These are phyloP conservation scores for Ceratosolen solmsi DNA, from an alignment of 1,140 invertebrate species.

Conservation along the genomic window DNA sequence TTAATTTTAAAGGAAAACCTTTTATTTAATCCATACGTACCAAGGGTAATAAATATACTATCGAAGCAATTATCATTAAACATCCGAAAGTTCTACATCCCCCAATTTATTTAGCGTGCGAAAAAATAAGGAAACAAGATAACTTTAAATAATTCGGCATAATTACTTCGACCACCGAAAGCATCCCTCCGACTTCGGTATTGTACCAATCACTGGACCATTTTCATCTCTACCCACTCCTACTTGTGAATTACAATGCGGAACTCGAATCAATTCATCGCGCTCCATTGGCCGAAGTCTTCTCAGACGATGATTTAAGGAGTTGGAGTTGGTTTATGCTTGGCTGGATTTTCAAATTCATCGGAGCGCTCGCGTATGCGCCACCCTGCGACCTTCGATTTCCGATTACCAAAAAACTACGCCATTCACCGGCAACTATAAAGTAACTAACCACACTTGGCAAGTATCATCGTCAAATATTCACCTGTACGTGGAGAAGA, in stretches of 20 bases:
- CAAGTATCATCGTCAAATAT: neutral
- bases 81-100: too few relatives aligned
- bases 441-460: neutral
- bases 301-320: slow-evolving; percentile 41
- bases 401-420: slow-evolving; percentile 13
- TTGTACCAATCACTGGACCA: slow-evolving; percentile 5
- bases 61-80: too few relatives aligned
- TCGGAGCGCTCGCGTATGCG: neutral
- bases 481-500: neutral
- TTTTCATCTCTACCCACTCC: neutral
- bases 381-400: slow-evolving; percentile 24
- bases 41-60: too few relatives aligned
- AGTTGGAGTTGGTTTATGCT: neutral
- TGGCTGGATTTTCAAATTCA: slow-evolving; percentile 16
- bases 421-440: neutral
- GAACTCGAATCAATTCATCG: slow-evolving; percentile 49
- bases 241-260: slow-evolving; percentile 48
- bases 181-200: neutral
- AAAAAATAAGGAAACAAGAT: too few relatives aligned
- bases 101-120: too few relatives aligned
- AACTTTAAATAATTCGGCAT: too few relatives aligned
- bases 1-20: too few relatives aligned
- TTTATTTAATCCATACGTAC: too few relatives aligned
- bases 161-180: too few relatives aligned
- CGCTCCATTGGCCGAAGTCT: slow-evolving; percentile 41